Conservation (phyloP, 37 sponge, comb jelly and placozoan species). For the Chondrilla cf. caribensis region DNA sequence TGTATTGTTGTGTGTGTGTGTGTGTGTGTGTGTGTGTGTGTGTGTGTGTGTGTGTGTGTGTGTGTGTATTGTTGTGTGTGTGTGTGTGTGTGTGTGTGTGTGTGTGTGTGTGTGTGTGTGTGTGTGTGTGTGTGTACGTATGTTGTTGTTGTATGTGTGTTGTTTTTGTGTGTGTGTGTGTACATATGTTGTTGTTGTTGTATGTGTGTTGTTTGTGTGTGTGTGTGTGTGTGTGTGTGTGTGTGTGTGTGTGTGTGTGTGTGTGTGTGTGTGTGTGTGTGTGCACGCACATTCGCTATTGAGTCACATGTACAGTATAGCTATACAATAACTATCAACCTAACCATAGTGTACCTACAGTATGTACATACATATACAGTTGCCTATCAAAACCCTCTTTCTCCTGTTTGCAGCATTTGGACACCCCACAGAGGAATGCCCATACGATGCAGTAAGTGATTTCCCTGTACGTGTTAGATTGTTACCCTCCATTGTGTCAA, state of each 20-base stretch:
- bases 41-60: background rate
- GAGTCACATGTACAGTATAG: no score
- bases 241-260: no score
- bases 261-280: no score
- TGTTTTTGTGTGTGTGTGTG: conserved; percentile 15
- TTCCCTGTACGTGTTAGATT: background rate
- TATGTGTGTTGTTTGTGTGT: background rate
- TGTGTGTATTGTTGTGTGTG: background rate
- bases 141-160: background rate
- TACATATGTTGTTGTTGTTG: background rate
- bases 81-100: no score
- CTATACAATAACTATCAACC: no score
- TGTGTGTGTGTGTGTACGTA: no score
- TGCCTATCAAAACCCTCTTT: background rate
- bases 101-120: no score
- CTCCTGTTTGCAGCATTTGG: background rate
- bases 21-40: conserved; percentile 19
- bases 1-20: background rate
- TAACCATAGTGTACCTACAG: no score
- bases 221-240: no score
- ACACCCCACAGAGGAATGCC: conserved; percentile 74
- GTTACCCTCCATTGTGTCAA: background rate
- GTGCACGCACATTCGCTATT: no score
- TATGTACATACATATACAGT: no score
- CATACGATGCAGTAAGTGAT: conserved; percentile 65